Base-by-base conservation (phyloP, 2,797 vertebrate species). In the Cryptoprocta ferox region DNA sequence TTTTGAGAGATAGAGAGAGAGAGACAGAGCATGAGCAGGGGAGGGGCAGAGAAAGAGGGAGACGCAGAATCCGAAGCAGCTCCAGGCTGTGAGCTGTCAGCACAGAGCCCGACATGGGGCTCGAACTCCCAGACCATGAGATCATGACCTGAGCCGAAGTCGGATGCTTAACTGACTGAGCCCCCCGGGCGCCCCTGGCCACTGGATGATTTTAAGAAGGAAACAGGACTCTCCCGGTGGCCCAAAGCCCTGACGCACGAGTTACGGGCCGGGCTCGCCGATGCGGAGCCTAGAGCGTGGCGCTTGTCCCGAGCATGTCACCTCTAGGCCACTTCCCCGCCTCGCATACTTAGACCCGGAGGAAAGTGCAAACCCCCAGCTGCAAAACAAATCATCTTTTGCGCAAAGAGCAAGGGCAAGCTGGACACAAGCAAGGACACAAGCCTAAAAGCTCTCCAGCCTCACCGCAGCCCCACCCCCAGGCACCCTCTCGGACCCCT, bases 241-340 rank as follows among this genome's bases (percentile, higher is more conserved):
- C 70, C 48, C 14, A 6, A 18, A 56, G 2, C 5, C 35, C 65
- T 8, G 68, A 61, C 0, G n/a, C 4, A 1, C 7, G 2, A 10
- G n/a, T 56, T 26, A 7, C 3, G 21, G 78, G 18, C 75, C 0
- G 24, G 56, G 50, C 16, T 24, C 24, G 56, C 56, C 56, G 16
- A 15, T 61, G 4, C 39, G 13, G 92, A 37, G 42, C 35, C 28
- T 2, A 14, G 28, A 6, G 13, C 0, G 1, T 19, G 0, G 10
- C 12, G 2, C 48, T 42, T 16, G 45, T 5, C 1, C 0, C 28
- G 68, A 73, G 26, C 39, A 6, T 42, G 24, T 28, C 13, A 1
- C 32, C 35, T 42, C 71, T 1, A 26, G n/a, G 19, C 30, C 18
- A 0, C 15, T 2, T 19, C 45, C 45, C 18, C 15, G 6, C 24